Evolutionary conservation across 2,888 invertebrate species (phyloP).

Genomic region (Xestia sexstrigata): DNA sequence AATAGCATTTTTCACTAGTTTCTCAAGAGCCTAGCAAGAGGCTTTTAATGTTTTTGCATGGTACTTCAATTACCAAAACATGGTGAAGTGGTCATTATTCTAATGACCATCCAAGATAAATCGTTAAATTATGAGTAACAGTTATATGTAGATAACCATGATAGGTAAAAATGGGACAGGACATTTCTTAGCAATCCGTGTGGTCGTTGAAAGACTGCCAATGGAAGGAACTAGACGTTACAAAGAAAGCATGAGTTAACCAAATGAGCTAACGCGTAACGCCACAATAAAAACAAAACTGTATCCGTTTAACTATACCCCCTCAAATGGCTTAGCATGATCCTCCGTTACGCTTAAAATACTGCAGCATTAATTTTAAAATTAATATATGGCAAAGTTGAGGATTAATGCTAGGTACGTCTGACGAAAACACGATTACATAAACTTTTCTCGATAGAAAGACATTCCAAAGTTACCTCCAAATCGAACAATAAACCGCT

Average conservation of each 20-base stretch:
- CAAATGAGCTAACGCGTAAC: constrained; percentile 41
- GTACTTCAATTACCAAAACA: constrained; percentile 1
- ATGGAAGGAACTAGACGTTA: constrained; percentile 28
- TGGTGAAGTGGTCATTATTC: constrained; percentile 15
- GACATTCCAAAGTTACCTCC: no score
- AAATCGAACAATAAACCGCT: no score
- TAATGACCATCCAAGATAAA: constrained; percentile 11
- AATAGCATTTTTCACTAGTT: background rate
- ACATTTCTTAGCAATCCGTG: constrained; percentile 1
- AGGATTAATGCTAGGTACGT: no score
- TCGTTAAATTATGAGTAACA: background rate
- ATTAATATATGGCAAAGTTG: no score
- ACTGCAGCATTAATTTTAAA: no score
- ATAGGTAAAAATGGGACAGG: no score
- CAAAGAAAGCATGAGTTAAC: constrained; percentile 39
- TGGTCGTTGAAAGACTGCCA: constrained; percentile 50
- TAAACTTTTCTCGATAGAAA: no score
- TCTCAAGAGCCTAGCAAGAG: constrained; percentile 1
- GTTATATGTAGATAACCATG: background rate
- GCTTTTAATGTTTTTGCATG: constrained; percentile 7
- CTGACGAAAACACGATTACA: no score
- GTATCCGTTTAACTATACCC: constrained; percentile 46
- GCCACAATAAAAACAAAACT: constrained; percentile 44
- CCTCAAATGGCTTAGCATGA: no score
- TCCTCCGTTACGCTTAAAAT: no score